Percentiles rank a stretch among this genome's conserved stretches.
These are phyloP conservation scores for Ataeniobius toweri DNA, from an alignment of 2,797 vertebrate genomes.

Conservation along the genomic window DNA sequence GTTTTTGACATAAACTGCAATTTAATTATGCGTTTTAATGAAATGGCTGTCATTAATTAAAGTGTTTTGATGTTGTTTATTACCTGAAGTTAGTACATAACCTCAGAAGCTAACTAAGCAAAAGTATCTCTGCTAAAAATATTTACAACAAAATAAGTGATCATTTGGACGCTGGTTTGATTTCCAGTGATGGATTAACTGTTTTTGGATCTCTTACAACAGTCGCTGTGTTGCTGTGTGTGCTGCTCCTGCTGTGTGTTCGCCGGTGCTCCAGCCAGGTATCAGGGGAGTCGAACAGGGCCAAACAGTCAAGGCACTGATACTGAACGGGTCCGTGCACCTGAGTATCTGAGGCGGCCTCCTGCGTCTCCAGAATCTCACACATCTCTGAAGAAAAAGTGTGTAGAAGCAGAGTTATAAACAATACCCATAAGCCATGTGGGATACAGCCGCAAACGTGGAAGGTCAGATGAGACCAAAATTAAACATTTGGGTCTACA, in stretches of 20 bases:
- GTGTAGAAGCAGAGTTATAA: too few species aligned
- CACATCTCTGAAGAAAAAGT: conserved; percentile 68
- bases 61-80: background rate
- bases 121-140: background rate
- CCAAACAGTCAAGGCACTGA: conserved; percentile 91
- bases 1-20: background rate
- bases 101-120: background rate
- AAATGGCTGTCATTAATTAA: background rate
- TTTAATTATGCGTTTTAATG: background rate
- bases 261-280: conserved; percentile 89
- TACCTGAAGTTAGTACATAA: background rate
- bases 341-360: conserved; percentile 44
- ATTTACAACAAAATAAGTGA: background rate
- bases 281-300: conserved; percentile 87
- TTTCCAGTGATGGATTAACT: background rate
- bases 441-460: too few species aligned
- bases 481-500: too few species aligned
- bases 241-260: conserved; percentile 83
- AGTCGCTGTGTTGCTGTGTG: conserved; percentile 74
- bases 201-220: conserved; percentile 52
- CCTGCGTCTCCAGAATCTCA: conserved; percentile 73
- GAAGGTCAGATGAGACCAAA: too few species aligned
- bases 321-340: conserved; percentile 84
- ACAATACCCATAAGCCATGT: too few species aligned
- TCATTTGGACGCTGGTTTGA: background rate